Evolutionary conservation across 2,113 vertebrate genomes (phyloP), one percentile per base, ranked within the genome.

Genomic region (Atherinomorus stipes): DNA sequence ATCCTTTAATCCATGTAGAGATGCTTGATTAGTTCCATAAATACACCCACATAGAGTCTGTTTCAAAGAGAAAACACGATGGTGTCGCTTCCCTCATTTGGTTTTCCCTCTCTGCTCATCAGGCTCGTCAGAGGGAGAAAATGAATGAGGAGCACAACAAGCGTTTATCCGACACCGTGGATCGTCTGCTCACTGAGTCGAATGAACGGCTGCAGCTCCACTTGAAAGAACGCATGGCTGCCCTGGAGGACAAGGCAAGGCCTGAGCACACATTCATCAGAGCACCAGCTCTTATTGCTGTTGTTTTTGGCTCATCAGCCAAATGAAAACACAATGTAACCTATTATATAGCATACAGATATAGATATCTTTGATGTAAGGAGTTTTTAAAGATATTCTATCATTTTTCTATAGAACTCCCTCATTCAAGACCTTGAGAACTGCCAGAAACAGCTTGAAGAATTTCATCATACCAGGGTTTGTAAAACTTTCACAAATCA

Each of bases 61-160:
- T 82, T 67, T 76, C 78, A 80, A 74, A 83, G 70, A 74, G 25
- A 76, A 78, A 65, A 80, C 62, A 18, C 72, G 28, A 76, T 49
- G 40, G 75, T 74, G 63, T 80, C 73, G 58, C 67, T 68, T 19
- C 9, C 21, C 40, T 7, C 2, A 21, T 54, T 62, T 71, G 66
- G 22, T 49, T 76, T 38, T 31, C 38, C 73, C 9, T 78, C 68
- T 64, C 19, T 22, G 19, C 16, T 4, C 60, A 56, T 70, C 89
- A 99, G 97, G 97, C 97, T 64, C 96, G 97, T n/a, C 97, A 99
- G 90, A 80, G 97, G 71, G 97, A 99, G 91, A 98, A 98, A 93
- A 99, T 98, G 97, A 99, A 99, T 0, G 97, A 99, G 87, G 97
- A 98, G 81, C 97, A 99, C 88, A 98, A 98, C 93, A 98, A 96